These are phyloP conservation scores for Upupa epops DNA, from an alignment of 2,113 vertebrate genomes.

Conservation along the genomic window DNA sequence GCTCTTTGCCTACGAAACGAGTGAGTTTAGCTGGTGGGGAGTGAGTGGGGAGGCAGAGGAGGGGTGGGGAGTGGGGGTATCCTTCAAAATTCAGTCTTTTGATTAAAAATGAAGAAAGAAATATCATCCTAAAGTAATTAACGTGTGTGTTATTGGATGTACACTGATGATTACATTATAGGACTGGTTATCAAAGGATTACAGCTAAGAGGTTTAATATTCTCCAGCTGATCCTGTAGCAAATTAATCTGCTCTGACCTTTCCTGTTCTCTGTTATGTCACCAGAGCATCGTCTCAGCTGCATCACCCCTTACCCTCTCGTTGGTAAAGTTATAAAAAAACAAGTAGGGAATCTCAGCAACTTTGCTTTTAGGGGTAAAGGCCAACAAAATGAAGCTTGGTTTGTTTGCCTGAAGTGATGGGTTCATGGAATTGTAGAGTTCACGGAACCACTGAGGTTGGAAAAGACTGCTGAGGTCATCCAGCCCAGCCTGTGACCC, in stretches of 20 bases:
- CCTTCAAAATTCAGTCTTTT: constrained; percentile 21
- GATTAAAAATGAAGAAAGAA: constrained; percentile 47
- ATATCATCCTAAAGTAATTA: constrained; percentile 55
- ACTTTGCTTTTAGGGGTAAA: not conserved
- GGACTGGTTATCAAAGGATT: constrained; percentile 65
- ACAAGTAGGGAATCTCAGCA: not conserved
- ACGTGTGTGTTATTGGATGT: constrained; percentile 52
- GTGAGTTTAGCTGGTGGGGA: not conserved
- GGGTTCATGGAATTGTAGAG: not conserved
- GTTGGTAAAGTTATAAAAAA: not conserved
- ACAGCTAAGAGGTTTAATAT: constrained; percentile 65
- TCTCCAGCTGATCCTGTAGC: constrained; percentile 60
- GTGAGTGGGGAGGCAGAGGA: not conserved
- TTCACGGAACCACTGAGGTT: no score
- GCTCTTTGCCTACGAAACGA: not conserved
- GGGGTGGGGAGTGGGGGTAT: not conserved
- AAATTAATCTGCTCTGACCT: constrained; percentile 61
- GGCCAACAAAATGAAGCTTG: not conserved
- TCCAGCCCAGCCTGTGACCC: no score
- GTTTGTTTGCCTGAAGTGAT: not conserved
- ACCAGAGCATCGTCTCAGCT: constrained; percentile 46
- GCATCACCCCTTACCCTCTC: constrained; percentile 4
- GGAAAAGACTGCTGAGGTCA: no score
- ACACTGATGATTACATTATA: constrained; percentile 61
- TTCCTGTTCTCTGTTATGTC: constrained; percentile 73